phyloP scores from a whole-genome alignment of 1,140 invertebrate genomes.

The Aphelinus certus region DNA sequence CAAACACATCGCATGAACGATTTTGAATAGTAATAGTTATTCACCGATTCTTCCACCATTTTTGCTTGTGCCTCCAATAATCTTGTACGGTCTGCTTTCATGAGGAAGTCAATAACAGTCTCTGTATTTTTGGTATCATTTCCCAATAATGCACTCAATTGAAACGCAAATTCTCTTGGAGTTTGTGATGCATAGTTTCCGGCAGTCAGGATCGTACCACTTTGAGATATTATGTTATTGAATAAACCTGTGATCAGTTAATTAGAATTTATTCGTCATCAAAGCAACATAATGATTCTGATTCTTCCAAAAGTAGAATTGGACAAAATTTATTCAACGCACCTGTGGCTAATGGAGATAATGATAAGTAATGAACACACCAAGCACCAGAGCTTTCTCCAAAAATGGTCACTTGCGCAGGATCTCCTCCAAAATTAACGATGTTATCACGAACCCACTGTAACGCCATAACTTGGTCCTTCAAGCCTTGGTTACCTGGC shows the following conservation, averaged over 20 bases:
- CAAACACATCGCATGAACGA: no score
- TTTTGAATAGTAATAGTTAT: no score
- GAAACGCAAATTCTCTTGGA: background rate
- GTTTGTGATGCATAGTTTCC: background rate
- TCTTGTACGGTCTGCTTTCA: background rate
- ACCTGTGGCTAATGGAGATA: slow-evolving; percentile 22
- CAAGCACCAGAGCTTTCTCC: slow-evolving; percentile 52
- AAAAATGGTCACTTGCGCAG: slow-evolving; percentile 52
- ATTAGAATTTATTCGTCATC: no score
- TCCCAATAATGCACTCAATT: background rate
- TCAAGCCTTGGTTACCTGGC: background rate
- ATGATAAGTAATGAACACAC: slow-evolving; percentile 49
- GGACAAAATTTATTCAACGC: background rate
- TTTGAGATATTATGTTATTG: slow-evolving; percentile 4
- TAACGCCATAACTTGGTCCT: slow-evolving; percentile 35
- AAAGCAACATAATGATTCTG: background rate
- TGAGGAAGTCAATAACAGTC: slow-evolving; percentile 45
- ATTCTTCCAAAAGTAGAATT: no score
- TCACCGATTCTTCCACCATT: no score
- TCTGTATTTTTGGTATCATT: background rate
- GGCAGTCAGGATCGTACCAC: background rate
- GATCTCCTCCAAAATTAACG: slow-evolving; percentile 42
- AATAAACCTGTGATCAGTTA: slow-evolving; percentile 2
- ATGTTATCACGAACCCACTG: slow-evolving; percentile 60
- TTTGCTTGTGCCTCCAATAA: no score